A percentile compares a stretch with the other conserved stretches of the same genome.
phyloP scores from a whole-genome alignment of 2,888 invertebrate genomes.

The Netelia inedita region DNA sequence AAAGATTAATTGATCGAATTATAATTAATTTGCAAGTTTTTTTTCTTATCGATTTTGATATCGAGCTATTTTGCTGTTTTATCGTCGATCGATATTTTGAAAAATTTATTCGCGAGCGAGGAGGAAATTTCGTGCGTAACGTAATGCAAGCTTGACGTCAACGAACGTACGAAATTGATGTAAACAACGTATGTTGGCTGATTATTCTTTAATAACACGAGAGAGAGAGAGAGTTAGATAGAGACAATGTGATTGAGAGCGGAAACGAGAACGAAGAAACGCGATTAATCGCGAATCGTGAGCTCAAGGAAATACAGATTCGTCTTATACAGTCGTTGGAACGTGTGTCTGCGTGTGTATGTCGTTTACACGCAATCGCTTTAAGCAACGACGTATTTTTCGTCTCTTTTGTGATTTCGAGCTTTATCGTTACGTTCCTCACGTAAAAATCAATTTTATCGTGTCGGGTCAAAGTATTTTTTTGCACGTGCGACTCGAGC shows the following conservation, averaged over 20 bases:
- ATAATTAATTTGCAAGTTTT: neutral
- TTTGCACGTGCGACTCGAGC: too few relatives aligned
- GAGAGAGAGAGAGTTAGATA: slow-evolving; percentile 21
- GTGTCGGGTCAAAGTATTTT: too few relatives aligned
- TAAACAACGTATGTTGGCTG: neutral
- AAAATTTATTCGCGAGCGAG: too few relatives aligned
- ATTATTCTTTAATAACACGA: neutral
- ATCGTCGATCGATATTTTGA: too few relatives aligned
- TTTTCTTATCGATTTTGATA: neutral
- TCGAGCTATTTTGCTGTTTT: too few relatives aligned
- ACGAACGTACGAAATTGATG: too few relatives aligned
- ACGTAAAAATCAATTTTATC: too few relatives aligned
- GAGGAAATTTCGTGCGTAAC: too few relatives aligned
- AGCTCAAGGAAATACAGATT: slow-evolving; percentile 48
- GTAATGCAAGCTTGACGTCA: neutral
- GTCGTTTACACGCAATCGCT: too few relatives aligned
- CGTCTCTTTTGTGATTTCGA: too few relatives aligned
- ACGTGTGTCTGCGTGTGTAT: neutral
- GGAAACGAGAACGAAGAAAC: slow-evolving; percentile 10
- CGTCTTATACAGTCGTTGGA: slow-evolving; percentile 5
- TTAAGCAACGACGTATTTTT: too few relatives aligned
- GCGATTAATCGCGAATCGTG: slow-evolving; percentile 51
- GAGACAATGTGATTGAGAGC: slow-evolving; percentile 28
- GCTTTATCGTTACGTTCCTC: too few relatives aligned
- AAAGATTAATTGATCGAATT: neutral